Base-by-base conservation (phyloP, 2,888 invertebrate genomes). In the Galerucella calmariensis region DNA sequence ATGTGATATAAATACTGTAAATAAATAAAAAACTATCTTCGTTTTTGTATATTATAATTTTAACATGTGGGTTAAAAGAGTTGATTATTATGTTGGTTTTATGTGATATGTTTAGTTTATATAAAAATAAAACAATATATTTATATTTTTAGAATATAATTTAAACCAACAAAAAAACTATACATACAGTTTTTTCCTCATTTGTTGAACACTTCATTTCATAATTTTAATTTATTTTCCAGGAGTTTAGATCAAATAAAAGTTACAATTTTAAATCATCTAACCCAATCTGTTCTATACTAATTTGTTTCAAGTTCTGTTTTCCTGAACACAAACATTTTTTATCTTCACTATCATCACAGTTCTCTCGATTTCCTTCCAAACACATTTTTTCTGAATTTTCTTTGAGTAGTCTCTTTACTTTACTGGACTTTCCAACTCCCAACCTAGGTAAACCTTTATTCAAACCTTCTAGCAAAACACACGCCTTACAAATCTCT, bases 401-500 rank as follows among this genome's bases (percentile, higher is more conserved):
- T 80, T 91, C 90, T 44, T 90, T 90, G 53, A 92, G 87, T 89
- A 92, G 90, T 81, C 89, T 90, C 80, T 93, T 93, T 0, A 92
- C 93, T 85, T 93, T 94, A n/a, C 94, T 95, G 72, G 94, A 93
- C 87, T 97, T 97, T 2, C 96, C 95, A 48, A 97, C 94, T n/a
- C 96, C 97, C 65, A 97, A 90, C 86, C 93, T 94, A 0, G 98
- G 98, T 65, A 97, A 87, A 2, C 98, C 98, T 88, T 94, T 92
- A 87, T 99, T 99, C 2, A 99, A 90, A 1, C 99, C 99, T 89
- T 99, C 98, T 5, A 99, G 88, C 73, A 99, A 89, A 0, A 97
- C 92, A 86, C 99, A 99, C 0, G 99, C 99, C 87, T 99, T 99
- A 87, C 99, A 99, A 4, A 98, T 91, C 81, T 93, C 92, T 85